Base-by-base conservation (phyloP, 2,113 vertebrate genomes). In the Bufo gargarizans region DNA sequence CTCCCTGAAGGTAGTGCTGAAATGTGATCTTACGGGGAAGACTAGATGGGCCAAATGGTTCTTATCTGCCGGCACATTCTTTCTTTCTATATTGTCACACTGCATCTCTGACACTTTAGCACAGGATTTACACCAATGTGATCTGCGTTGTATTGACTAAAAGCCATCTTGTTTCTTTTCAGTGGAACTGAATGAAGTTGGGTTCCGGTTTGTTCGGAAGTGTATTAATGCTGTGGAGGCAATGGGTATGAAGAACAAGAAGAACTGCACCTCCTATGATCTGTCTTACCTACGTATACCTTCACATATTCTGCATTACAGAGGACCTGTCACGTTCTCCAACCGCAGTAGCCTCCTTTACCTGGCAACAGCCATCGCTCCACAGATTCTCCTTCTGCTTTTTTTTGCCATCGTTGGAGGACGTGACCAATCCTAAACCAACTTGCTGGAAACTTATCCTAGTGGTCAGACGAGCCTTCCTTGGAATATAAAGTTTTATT, bases 161-260 rank as follows among this genome's bases (percentile, higher is more conserved):
- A 17, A 10, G 19, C 67, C 43, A n/a, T 13, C 19, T 20, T 93
- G 87, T 92, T 0, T 86, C 84, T 78, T 86, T 82, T 89, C 92
- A 99, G 98, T 99, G 98, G 97, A 99, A 85, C 93, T 99, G 91
- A 99, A 99, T 74, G 98, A 98, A 91, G 93, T 96, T 0, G 98
- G 98, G 87, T 99, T 99, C 93, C 97, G 97, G 92, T 99, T 99
- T 90, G 97, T 99, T 67, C 92, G 96, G 88, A 99, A 96, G 90
- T 99, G 98, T 94, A 97, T 98, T 93, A 99, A 99, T 85, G 95
- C 93, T 0, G 94, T 99, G 87, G 98, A 99, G 92, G 95, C 94
- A 0, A 97, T 97, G 96, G 98, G 98, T 99, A 89, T 91, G 94
- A 71, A 6, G 10, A 53, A 9, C 69, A 71, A 78, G 50, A 16